Evolutionary conservation across 2,888 invertebrate genomes (phyloP).

Genomic region (Macrostomum cliftonense): DNA sequence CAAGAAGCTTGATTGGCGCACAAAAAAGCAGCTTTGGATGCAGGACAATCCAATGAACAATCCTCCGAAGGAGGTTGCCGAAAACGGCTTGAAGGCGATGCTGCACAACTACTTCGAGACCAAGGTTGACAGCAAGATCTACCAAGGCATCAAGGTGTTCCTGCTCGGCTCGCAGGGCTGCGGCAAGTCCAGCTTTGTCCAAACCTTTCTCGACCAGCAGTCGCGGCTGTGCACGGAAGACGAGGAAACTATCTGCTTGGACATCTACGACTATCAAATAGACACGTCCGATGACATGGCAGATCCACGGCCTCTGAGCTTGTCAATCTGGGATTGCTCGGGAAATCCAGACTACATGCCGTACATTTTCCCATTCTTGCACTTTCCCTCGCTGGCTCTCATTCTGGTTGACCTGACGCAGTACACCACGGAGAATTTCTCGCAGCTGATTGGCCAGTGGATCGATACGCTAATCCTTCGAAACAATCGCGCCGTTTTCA

Average conservation of each 20-base stretch:
- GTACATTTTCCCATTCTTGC: conserved; percentile 25
- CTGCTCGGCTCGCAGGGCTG: conserved; percentile 20
- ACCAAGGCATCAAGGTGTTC: conserved; percentile 22
- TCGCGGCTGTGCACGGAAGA: conserved; percentile 22
- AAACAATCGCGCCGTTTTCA: conserved; percentile 21
- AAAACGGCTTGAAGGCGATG: conserved; percentile 26
- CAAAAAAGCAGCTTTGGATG: conserved; percentile 26
- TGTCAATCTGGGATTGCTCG: conserved; percentile 30
- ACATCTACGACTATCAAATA: conserved; percentile 17
- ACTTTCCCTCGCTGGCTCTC: conserved; percentile 24
- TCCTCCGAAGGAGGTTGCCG: conserved; percentile 28
- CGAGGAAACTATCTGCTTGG: conserved; percentile 24
- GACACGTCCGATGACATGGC: conserved; percentile 20
- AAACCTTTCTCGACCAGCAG: conserved; percentile 29
- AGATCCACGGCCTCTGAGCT: conserved; percentile 14
- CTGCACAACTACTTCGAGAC: conserved; percentile 28
- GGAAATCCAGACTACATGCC: conserved; percentile 25
- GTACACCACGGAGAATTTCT: conserved; percentile 19
- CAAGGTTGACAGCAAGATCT: conserved; percentile 21
- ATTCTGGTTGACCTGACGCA: conserved; percentile 28
- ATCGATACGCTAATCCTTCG: conserved; percentile 31
- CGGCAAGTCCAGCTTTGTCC: conserved; percentile 26
- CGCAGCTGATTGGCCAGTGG: conserved; percentile 26
- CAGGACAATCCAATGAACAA: conserved; percentile 25
- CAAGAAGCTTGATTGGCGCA: conserved; percentile 24